Conservation (phyloP, 2,797 vertebrate species). For the Eospalax fontanierii region DNA sequence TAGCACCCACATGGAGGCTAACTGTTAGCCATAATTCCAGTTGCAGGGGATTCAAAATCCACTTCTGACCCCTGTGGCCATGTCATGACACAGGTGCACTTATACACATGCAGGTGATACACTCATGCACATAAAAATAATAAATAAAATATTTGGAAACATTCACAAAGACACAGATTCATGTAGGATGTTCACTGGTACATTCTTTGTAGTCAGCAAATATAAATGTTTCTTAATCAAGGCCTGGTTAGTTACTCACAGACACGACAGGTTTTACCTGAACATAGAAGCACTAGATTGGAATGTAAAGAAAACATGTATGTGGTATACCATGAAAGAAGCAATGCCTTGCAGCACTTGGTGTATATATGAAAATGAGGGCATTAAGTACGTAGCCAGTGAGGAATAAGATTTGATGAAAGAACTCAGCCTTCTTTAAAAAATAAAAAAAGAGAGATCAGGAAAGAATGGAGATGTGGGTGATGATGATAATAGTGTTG, state of each 20-base stretch:
- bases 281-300: not conserved
- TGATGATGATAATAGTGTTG: no score
- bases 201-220: no score
- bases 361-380: not conserved
- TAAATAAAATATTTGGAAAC: no score
- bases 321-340: fast-evolving
- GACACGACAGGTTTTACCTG: not conserved
- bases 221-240: fast-evolving
- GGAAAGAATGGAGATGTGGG: not conserved
- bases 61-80: no score
- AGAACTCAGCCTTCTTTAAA: not conserved
- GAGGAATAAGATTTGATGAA: not conserved
- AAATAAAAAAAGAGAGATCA: not conserved
- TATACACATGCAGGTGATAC: no score
- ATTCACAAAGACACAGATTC: not conserved
- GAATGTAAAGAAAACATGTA: not conserved
- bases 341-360: fast-evolving
- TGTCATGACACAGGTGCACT: no score
- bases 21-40: no score
- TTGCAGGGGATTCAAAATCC: no score
- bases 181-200: no score
- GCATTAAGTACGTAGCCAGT: not conserved
- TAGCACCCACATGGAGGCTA: no score
- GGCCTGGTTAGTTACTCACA: fast-evolving
- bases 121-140: no score